A percentile compares a stretch with the other conserved stretches of the same genome.
Conservation (phyloP, 2,888 invertebrate genomes). For the Tridacna gigas region DNA sequence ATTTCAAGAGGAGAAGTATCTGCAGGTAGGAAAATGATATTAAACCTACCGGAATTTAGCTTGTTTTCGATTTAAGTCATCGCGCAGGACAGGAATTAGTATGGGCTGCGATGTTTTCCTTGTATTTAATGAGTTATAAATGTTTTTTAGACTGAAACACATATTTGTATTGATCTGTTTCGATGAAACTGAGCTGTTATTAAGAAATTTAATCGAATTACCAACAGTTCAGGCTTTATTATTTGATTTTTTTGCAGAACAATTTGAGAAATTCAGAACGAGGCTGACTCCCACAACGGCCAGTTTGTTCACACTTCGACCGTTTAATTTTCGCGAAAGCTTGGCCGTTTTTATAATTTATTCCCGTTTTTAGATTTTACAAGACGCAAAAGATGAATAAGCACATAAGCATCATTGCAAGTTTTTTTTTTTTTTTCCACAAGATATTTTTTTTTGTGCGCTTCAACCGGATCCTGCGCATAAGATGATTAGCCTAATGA, state of each 20-base stretch:
- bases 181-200: too few species aligned
- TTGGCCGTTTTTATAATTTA: too few species aligned
- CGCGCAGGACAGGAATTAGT: conserved; percentile 29
- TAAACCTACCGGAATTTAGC: conserved; percentile 13
- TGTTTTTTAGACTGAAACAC: neutral
- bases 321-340: neutral
- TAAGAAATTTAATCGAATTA: too few species aligned
- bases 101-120: neutral
- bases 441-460: too few species aligned
- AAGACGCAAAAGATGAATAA: too few species aligned
- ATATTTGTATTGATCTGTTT: too few species aligned
- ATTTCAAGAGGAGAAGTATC: neutral
- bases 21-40: conserved; percentile 3
- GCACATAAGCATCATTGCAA: too few species aligned
- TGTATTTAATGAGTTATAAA: neutral
- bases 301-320: neutral
- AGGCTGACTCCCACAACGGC: conserved; percentile 10
- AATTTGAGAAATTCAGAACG: conserved; percentile 10
- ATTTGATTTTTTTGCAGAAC: neutral
- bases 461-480: too few species aligned
- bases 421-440: too few species aligned
- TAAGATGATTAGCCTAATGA: too few species aligned
- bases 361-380: too few species aligned
- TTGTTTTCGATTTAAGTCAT: conserved; percentile 18
- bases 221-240: too few species aligned